Evolutionary conservation across 2,113 vertebrate species (phyloP).

Genomic region (Australoheros scitulus): DNA sequence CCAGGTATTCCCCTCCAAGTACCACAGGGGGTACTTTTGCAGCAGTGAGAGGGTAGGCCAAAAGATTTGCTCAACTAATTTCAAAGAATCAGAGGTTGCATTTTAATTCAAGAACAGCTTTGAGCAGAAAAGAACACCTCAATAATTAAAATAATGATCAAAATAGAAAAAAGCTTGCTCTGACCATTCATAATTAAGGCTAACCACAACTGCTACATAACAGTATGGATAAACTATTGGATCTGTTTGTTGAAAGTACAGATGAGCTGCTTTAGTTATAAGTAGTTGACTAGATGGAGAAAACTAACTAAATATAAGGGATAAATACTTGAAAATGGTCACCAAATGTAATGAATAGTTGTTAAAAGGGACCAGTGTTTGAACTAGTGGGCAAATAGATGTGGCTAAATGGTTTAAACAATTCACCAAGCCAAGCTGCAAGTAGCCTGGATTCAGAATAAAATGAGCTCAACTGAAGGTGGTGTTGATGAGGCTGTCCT

Average conservation of each 20-base stretch:
- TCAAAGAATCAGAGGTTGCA: background rate
- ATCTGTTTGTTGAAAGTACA: background rate
- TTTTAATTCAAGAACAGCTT: background rate
- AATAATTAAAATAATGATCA: background rate
- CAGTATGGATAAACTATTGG: background rate
- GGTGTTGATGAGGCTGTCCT: background rate
- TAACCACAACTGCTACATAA: background rate
- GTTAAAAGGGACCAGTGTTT: background rate
- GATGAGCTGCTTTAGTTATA: background rate
- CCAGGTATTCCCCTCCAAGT: background rate
- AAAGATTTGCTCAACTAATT: too few species aligned
- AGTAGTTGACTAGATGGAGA: background rate
- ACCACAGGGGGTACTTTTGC: background rate
- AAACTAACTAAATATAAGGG: too few species aligned
- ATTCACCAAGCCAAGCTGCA: background rate
- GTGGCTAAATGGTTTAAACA: background rate
- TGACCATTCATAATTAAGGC: background rate
- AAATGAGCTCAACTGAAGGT: background rate
- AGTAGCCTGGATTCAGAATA: background rate
- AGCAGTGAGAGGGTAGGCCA: background rate
- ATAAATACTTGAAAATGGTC: background rate
- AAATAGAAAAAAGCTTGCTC: background rate
- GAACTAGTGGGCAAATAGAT: background rate
- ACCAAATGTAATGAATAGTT: background rate
- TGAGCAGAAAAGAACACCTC: background rate